Evolutionary conservation across 2,888 invertebrate species (phyloP).

Genomic region (Phasia obesa): DNA sequence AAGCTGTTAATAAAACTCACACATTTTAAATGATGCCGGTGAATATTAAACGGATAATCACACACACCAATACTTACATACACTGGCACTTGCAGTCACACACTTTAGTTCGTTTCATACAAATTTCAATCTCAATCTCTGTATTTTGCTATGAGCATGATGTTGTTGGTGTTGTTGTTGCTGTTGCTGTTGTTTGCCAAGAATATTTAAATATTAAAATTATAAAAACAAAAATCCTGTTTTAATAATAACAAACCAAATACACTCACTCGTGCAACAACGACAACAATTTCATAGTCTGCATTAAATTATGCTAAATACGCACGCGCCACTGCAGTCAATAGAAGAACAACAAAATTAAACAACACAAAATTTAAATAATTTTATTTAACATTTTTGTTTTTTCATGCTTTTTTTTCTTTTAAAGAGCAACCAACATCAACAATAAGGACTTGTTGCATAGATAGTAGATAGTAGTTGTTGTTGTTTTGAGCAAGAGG

Average conservation of each 20-base stretch:
- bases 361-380: conserved; percentile 64
- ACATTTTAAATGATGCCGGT: conserved; percentile 49
- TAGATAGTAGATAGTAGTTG: conserved; percentile 36
- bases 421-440: conserved; percentile 33
- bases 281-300: conserved; percentile 37
- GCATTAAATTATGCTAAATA: conserved; percentile 77
- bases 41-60: conserved; percentile 58
- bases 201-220: conserved; percentile 54
- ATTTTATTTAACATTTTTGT: conserved; percentile 42
- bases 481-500: conserved; percentile 13
- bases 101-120: not conserved
- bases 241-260: conserved; percentile 63
- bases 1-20: conserved; percentile 25
- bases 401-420: conserved; percentile 8
- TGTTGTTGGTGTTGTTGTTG: conserved; percentile 3
- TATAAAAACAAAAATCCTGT: conserved; percentile 76
- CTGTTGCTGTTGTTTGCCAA: conserved; percentile 31
- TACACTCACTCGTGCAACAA: not conserved
- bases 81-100: conserved; percentile 1
- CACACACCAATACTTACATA: not conserved
- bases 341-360: not conserved
- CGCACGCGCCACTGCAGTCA: conserved; percentile 77
- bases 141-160: not conserved
- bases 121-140: conserved; percentile 28
- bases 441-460: conserved; percentile 69